Conservation (phyloP, 2,888 invertebrate genomes). For the Anticlea derivata region DNA sequence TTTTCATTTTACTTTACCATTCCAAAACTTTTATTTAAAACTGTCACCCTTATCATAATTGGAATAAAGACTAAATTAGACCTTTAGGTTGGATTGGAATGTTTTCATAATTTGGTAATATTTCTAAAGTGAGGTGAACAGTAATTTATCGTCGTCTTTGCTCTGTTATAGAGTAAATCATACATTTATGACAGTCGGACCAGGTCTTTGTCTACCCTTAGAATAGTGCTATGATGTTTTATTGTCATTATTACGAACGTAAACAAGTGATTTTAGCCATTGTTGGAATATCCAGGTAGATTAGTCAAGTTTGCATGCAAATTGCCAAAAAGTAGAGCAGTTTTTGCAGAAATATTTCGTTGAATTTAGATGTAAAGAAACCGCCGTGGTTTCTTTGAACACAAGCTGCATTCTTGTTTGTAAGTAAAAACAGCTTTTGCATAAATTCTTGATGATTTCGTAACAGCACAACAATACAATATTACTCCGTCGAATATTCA, state of each 20-base stretch:
- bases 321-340: conserved; percentile 7
- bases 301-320: conserved; percentile 20
- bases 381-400: not conserved
- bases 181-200: conserved; percentile 78
- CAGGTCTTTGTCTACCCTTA: conserved; percentile 69
- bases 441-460: too few relatives aligned
- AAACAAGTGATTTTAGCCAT: conserved; percentile 62
- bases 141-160: conserved; percentile 79
- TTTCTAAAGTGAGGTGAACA: conserved; percentile 68
- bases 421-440: not conserved
- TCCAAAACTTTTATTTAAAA: conserved; percentile 7
- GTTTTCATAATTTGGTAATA: conserved; percentile 44
- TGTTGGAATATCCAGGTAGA: conserved; percentile 38
- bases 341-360: not conserved
- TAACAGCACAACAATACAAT: too few relatives aligned
- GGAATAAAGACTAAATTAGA: conserved; percentile 44
- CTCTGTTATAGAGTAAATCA: conserved; percentile 81
- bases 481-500: too few relatives aligned
- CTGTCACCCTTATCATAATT: conserved; percentile 15
- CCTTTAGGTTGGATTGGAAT: not conserved
- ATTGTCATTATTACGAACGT: conserved; percentile 60
- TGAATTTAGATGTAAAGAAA: not conserved
- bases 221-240: conserved; percentile 52
- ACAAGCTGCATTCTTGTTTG: not conserved
- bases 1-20: conserved; percentile 36